Conservation (phyloP, 2,888 invertebrate species). For the Xylocampa areola region DNA sequence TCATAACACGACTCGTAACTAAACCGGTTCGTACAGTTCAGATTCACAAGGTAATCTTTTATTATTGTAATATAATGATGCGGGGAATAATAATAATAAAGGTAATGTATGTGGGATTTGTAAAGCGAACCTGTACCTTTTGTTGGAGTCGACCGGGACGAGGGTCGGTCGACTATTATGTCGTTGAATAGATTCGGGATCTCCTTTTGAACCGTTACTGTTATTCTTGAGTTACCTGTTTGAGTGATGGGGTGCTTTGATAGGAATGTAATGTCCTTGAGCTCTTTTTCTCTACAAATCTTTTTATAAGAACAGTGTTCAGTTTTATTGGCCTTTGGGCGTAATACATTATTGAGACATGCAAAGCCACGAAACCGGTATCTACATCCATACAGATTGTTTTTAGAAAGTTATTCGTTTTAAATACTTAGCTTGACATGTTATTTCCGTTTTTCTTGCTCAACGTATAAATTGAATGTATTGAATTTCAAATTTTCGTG, state of each 20-base stretch:
- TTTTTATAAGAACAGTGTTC: constrained; percentile 24
- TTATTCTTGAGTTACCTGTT: constrained; percentile 72
- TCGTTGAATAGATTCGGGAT: constrained; percentile 73
- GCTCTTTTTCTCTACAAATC: constrained; percentile 41
- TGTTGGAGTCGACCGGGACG: constrained; percentile 68
- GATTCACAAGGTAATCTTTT: constrained; percentile 65
- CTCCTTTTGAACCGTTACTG: constrained; percentile 71
- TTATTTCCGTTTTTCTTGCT: neutral
- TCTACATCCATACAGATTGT: neutral
- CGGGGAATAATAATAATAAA: constrained; percentile 72
- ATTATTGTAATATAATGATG: constrained; percentile 70
- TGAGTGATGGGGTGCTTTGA: constrained; percentile 55
- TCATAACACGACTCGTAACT: constrained; percentile 81
- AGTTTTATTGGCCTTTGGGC: constrained; percentile 18
- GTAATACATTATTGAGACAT: constrained; percentile 31
- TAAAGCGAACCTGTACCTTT: constrained; percentile 76
- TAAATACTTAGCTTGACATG: neutral
- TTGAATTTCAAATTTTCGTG: constrained; percentile 10
- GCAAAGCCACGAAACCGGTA: constrained; percentile 11
- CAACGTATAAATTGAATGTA: constrained; percentile 5
- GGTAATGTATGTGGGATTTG: constrained; percentile 74
- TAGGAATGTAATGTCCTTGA: constrained; percentile 60
- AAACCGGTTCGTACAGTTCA: constrained; percentile 75
- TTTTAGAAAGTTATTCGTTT: neutral
- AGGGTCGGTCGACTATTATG: constrained; percentile 71